Evolutionary conservation across 2,113 vertebrate species (phyloP).

Genomic region (Corynorhinus townsendii): DNA sequence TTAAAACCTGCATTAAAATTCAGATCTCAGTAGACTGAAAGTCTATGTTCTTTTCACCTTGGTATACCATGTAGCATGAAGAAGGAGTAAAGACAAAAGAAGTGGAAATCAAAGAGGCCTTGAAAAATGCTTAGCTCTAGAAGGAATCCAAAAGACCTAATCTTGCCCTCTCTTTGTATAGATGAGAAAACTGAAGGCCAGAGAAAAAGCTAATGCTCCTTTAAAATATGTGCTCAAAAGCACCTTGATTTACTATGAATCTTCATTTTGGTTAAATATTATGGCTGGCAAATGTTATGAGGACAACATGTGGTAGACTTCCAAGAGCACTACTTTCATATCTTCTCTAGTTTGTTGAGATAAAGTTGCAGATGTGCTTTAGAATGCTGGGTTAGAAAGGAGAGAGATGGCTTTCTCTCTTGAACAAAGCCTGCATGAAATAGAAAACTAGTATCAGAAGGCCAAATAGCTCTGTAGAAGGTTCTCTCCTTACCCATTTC

Average conservation of each 20-base stretch:
- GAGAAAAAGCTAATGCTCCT: not conserved
- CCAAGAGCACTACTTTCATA: not conserved
- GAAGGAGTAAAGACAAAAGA: not conserved
- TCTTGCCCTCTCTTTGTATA: not conserved
- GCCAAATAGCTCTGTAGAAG: not conserved
- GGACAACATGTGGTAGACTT: not conserved
- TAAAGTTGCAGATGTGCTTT: not conserved
- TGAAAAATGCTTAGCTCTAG: not conserved
- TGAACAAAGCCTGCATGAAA: not conserved
- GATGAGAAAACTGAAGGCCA: not conserved
- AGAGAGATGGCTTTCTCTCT: not conserved
- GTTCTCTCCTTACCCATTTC: conserved; percentile 92
- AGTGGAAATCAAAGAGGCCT: not conserved
- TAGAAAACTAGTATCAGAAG: not conserved
- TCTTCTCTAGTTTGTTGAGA: not conserved
- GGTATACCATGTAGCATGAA: not conserved
- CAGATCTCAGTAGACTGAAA: not conserved
- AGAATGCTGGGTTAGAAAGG: not conserved
- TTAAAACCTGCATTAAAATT: not conserved
- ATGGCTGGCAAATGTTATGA: not conserved
- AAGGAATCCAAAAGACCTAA: not conserved
- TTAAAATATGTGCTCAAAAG: not conserved
- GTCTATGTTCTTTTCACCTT: not conserved
- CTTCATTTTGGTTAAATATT: not conserved
- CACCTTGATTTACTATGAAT: not conserved